These are phyloP conservation scores for Diorhabda carinulata DNA, from an alignment of 1,140 invertebrate species.

Conservation along the genomic window DNA sequence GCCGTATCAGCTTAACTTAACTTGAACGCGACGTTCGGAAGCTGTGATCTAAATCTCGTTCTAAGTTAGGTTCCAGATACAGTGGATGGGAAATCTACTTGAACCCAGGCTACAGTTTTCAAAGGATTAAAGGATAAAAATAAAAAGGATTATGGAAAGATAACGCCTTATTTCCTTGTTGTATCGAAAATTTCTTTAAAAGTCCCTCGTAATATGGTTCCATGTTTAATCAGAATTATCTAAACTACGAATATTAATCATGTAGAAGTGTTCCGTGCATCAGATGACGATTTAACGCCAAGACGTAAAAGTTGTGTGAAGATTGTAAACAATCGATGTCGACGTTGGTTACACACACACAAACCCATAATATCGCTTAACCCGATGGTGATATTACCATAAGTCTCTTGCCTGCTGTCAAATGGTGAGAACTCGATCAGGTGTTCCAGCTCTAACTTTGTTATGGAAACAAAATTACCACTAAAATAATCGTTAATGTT, in stretches of 20 bases:
- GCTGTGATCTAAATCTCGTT: too few species aligned
- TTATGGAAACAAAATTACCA: conserved; percentile 42
- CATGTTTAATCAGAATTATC: conserved; percentile 12
- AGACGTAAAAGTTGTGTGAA: conserved; percentile 35
- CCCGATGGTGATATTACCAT: conserved; percentile 27
- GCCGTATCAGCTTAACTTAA: too few species aligned
- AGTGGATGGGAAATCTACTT: too few species aligned
- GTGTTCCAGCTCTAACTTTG: conserved; percentile 38
- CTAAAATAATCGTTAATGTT: conserved; percentile 38
- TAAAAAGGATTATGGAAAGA: too few species aligned
- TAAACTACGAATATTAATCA: conserved; percentile 16
- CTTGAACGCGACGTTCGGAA: too few species aligned
- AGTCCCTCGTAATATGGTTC: too few species aligned
- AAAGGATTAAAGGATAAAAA: too few species aligned
- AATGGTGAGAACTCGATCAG: conserved; percentile 36
- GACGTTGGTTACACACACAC: background rate
- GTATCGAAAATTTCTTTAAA: too few species aligned
- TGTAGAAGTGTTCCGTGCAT: conserved; percentile 21
- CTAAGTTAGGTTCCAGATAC: too few species aligned
- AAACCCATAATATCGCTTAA: conserved; percentile 20
- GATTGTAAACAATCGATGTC: conserved; percentile 24
- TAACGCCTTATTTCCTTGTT: too few species aligned
- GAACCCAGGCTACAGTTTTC: too few species aligned
- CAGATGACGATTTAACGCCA: conserved; percentile 20
- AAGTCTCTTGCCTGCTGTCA: conserved; percentile 15